Percentiles rank a stretch among this genome's conserved stretches.
Conservation (phyloP, 2,888 invertebrate species). For the Latrodectus hesperus region DNA sequence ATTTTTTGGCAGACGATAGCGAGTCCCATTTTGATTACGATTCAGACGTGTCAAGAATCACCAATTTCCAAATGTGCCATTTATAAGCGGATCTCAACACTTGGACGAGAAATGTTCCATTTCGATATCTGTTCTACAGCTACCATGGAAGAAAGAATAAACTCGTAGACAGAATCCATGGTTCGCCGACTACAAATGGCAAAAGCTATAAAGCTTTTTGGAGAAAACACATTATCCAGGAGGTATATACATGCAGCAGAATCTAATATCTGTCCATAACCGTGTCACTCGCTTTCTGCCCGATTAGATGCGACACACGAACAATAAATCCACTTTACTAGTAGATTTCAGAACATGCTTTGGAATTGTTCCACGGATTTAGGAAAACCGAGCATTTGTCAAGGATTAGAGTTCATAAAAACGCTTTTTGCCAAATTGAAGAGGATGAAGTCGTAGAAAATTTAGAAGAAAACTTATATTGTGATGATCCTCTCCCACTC, state of each 20-base stretch:
- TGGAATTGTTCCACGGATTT: background rate
- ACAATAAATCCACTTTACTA: background rate
- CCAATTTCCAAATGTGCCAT: background rate
- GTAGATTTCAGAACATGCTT: background rate
- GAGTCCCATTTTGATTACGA: background rate
- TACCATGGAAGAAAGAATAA: background rate
- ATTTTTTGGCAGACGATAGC: too few species aligned
- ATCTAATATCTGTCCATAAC: background rate
- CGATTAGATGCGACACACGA: background rate
- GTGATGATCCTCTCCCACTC: too few species aligned
- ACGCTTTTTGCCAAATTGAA: background rate
- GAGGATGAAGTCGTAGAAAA: too few species aligned
- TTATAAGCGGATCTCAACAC: background rate
- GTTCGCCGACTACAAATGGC: conserved; percentile 19
- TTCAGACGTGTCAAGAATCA: background rate
- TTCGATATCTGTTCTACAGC: background rate
- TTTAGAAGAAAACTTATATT: too few species aligned
- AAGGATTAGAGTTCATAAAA: background rate
- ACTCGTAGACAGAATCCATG: background rate
- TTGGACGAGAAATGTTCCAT: background rate
- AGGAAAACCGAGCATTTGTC: background rate
- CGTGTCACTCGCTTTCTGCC: background rate
- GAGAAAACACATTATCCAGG: conserved; percentile 4
- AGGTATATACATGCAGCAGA: background rate
- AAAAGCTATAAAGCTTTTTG: conserved; percentile 17